Evolutionary conservation across 2,888 invertebrate genomes (phyloP), one percentile per base, ranked within the genome.

Genomic region (Omphaloscelis lunosa): DNA sequence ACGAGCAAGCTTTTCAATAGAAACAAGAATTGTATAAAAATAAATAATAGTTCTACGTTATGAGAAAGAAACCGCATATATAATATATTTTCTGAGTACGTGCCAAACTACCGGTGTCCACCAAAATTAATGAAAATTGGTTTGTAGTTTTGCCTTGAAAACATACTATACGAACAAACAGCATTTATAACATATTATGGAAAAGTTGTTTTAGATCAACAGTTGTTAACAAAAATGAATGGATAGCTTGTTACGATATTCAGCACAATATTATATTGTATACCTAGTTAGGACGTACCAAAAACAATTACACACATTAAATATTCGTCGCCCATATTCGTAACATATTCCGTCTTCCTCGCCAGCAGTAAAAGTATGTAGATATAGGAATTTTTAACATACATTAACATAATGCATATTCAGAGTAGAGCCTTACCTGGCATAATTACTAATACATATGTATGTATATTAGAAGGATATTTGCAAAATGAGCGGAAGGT

Each of bases 341-440:
- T 75, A 62, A 83, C 61, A 77, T 70, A 63, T 71, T 69, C 63
- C 61, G 29, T 61, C 51, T 62, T 75, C 67, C 62, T 65, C 65
- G 72, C 75, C 66, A 74, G 65, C 68, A 69, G 73, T 72, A 51
- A 66, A 71, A 75, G 70, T 72, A 68, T 81, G 83, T 84, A 72
- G 58, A 34, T 84, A 56, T 73, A 85, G 68, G 63, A 67, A 79
- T 84, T 86, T 84, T 84, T 80, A 82, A 79, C 73, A 62, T 78
- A 67, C 66, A 87, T 87, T 85, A 79, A 75, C 88, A 86, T 86
- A 87, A 85, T 83, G 77, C 73, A 84, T 86, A 87, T 86, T 87
- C 86, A 86, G 69, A 72, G 71, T 71, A 61, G 68, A 85, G 69
- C 82, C 79, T 77, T 77, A 75, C 87, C 77, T 79, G 75, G 82